Percentiles rank a stretch among this genome's conserved stretches.
phyloP scores from a whole-genome alignment of 2,113 vertebrate species.

The Regulus satrapa region DNA sequence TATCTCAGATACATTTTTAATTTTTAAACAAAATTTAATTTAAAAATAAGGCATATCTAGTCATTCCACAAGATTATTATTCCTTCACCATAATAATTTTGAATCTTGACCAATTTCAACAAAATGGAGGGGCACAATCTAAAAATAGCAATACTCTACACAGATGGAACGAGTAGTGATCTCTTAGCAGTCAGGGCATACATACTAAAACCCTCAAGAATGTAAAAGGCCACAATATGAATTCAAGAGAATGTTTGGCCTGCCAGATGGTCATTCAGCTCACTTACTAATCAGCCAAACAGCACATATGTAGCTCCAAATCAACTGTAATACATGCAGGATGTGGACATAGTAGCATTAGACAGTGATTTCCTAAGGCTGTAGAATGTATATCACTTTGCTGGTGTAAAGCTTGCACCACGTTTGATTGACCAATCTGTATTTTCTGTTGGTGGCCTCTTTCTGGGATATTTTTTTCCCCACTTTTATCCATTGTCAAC shows the following conservation, averaged over 20 bases:
- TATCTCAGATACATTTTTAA: neutral
- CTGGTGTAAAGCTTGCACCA: neutral
- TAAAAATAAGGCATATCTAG: neutral
- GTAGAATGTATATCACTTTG: neutral
- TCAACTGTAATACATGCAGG: neutral
- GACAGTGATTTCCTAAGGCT: neutral
- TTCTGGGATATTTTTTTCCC: neutral
- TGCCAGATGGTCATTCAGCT: neutral
- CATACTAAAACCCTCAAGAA: neutral
- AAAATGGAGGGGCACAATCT: neutral
- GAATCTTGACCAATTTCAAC: neutral
- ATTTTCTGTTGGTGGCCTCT: neutral
- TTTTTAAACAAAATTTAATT: neutral
- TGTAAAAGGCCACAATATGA: neutral
- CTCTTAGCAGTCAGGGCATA: fast-evolving
- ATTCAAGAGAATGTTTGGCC: neutral
- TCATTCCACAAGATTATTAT: neutral
- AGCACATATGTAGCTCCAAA: neutral
- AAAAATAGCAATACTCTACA: neutral
- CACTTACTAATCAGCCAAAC: neutral
- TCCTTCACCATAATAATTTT: neutral
- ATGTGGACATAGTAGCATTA: neutral
- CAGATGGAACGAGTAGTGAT: fast-evolving
- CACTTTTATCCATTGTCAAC: neutral
- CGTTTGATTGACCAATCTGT: neutral